Evolutionary conservation across 2,113 vertebrate genomes (phyloP), one percentile per base, ranked within the genome.

Genomic region (Tringa solitaria): DNA sequence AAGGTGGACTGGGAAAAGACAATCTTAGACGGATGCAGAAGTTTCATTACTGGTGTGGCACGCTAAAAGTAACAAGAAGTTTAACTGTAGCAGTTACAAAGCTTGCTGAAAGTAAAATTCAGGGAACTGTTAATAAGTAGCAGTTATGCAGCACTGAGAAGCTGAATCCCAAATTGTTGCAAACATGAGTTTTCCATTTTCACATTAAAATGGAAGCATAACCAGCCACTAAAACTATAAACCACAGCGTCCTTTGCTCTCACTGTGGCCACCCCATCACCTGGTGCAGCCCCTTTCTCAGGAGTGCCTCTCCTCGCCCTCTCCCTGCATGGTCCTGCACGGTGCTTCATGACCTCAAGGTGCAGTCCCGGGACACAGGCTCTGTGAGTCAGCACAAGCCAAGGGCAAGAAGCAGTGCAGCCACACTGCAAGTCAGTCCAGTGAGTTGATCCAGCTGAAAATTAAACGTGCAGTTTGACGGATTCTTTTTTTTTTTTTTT

Each of bases 201-300:
- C 46, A 24, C 17, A 5, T 9, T 23, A 24, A n/a, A 86, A 26
- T 1, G 12, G 50, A 9, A 54, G 37, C 0, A 0, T 16, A 28
- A 73, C 6, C n/a, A 83, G 69, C 12, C 60, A 8, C 43, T 41
- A 17, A 22, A 41, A 4, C 27, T 7, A n/a, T 0, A 1, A 8
- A 32, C 70, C 24, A 7, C 23, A 15, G 64, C 0, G 1, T 2
- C 27, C n/a, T 3, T 39, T 12, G 2, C 76, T 7, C 37, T 2
- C 35, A 12, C 3, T 0, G 2, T 1, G 28, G 26, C 2, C 8
- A 6, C 27, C 15, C 54, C 6, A 9, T 10, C 23, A 4, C 24
- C 10, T 1, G 0, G 32, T 0, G 4, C 75, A 81, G 57, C 21
- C 30, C 50, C 24, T 35, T 24, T 15, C 11, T 32, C 23, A 2